A percentile compares a stretch with the other conserved stretches of the same genome.
These are phyloP conservation scores for Pterobdella sp. DNA, from an alignment of 2,888 invertebrate species.

Conservation along the genomic window DNA sequence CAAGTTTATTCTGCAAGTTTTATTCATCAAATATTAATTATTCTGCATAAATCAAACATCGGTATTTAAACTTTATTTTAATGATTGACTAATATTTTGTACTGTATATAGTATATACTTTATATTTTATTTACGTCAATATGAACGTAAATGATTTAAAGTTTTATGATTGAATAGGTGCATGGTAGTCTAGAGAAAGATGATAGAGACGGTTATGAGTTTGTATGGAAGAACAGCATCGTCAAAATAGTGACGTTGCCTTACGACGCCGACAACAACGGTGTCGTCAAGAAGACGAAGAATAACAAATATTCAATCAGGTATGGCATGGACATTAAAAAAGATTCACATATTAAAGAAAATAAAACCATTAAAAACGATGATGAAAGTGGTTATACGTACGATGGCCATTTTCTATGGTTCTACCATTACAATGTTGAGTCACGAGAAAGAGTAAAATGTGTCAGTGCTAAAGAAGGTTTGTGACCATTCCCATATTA, in stretches of 20 bases:
- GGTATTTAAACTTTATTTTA: too few species aligned
- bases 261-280: neutral
- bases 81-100: neutral
- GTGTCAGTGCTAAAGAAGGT: constrained; percentile 84
- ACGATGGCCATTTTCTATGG: constrained; percentile 79
- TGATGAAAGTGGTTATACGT: neutral
- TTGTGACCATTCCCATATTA: too few species aligned
- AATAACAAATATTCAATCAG: neutral
- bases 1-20: too few species aligned
- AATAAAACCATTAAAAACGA: constrained; percentile 14
- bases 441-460: constrained; percentile 86
- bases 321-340: neutral
- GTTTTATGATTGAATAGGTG: neutral
- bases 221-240: neutral
- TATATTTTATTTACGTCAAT: neutral
- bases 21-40: too few species aligned
- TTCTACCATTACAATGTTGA: constrained; percentile 98
- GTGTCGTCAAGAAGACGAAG: neutral
- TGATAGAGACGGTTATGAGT: neutral
- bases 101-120: neutral
- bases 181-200: constrained; percentile 11
- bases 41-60: too few species aligned
- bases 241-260: neutral
- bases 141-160: too few species aligned
- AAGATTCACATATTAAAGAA: neutral